phyloP scores from a whole-genome alignment of 2,113 vertebrate genomes.

The Otolemur garnettii region DNA sequence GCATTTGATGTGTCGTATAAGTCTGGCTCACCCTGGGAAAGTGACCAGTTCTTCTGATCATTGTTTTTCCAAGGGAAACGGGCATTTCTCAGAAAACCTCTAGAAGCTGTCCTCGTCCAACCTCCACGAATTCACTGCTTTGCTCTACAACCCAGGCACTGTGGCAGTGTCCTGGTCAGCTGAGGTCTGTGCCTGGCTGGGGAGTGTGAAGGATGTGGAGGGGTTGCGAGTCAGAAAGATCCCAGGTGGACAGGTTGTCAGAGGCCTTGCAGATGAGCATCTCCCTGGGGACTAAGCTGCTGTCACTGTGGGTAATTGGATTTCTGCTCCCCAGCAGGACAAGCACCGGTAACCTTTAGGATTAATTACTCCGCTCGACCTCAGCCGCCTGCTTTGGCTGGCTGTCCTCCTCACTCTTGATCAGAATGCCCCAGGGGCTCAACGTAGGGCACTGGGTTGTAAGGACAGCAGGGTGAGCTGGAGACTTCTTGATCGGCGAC shows the following conservation, averaged over 20 bases:
- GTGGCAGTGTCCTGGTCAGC: neutral
- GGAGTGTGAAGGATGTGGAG: neutral
- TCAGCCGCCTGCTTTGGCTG: constrained; percentile 39
- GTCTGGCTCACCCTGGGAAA: constrained; percentile 43
- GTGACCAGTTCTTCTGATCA: constrained; percentile 39
- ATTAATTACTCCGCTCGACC: constrained; percentile 79
- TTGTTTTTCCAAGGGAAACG: neutral
- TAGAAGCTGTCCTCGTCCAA: neutral
- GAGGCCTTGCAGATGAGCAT: neutral
- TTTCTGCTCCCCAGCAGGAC: constrained; percentile 71
- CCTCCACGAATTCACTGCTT: neutral
- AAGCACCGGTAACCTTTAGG: constrained; percentile 79
- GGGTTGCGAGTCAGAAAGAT: constrained; percentile 40
- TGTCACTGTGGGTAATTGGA: constrained; percentile 80
- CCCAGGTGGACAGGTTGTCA: constrained; percentile 65
- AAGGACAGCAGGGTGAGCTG: neutral
- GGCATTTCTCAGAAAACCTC: neutral
- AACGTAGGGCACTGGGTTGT: neutral
- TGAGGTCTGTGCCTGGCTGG: neutral
- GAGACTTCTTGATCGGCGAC: neutral
- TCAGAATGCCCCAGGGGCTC: constrained; percentile 56
- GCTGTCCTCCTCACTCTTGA: constrained; percentile 57
- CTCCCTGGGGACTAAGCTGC: constrained; percentile 58
- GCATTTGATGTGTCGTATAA: constrained; percentile 54
- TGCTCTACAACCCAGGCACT: neutral